A percentile compares a stretch with the other conserved stretches of the same genome.
These are phyloP conservation scores for Drosophila kanapiae DNA, from an alignment of 1,140 invertebrate genomes.

Conservation along the genomic window DNA sequence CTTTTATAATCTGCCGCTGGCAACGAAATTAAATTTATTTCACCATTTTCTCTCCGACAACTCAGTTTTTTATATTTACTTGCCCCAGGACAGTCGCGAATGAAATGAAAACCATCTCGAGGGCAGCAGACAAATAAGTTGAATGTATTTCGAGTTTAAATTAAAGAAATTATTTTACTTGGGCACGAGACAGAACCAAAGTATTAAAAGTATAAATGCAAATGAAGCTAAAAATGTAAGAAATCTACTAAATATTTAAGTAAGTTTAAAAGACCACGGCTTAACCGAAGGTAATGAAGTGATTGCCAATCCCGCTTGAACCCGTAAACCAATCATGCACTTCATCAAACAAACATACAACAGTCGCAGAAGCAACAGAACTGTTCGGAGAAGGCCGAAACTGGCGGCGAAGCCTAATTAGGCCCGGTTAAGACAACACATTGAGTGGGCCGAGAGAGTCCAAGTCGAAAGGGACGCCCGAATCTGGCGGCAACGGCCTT, in stretches of 20 bases:
- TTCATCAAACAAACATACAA: conserved; percentile 40
- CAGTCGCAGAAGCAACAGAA: conserved; percentile 33
- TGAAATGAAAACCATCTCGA: conserved; percentile 31
- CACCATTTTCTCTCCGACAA: conserved; percentile 23
- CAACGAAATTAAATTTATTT: conserved; percentile 53
- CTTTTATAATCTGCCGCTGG: conserved; percentile 17
- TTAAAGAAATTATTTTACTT: not conserved
- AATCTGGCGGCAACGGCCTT: conserved; percentile 52
- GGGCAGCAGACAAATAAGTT: conserved; percentile 18
- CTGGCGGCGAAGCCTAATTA: conserved; percentile 60
- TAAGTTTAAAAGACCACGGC: not conserved
- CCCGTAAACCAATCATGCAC: conserved; percentile 70
- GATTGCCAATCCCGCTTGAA: conserved; percentile 1
- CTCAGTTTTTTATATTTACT: conserved; percentile 1
- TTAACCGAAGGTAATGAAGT: not conserved
- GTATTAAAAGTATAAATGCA: not conserved
- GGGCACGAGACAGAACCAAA: not conserved
- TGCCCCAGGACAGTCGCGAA: conserved; percentile 15
- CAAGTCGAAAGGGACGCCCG: conserved; percentile 11
- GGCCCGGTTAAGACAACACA: conserved; percentile 72
- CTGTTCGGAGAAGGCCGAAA: conserved; percentile 7
- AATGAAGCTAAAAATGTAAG: not conserved
- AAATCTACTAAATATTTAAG: not conserved
- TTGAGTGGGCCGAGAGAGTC: conserved; percentile 23
- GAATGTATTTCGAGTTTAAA: conserved; percentile 9